Percentiles rank a stretch among this genome's conserved stretches.
Evolutionary conservation across 2,888 invertebrate species (phyloP).

Genomic region (Luperina testacea): DNA sequence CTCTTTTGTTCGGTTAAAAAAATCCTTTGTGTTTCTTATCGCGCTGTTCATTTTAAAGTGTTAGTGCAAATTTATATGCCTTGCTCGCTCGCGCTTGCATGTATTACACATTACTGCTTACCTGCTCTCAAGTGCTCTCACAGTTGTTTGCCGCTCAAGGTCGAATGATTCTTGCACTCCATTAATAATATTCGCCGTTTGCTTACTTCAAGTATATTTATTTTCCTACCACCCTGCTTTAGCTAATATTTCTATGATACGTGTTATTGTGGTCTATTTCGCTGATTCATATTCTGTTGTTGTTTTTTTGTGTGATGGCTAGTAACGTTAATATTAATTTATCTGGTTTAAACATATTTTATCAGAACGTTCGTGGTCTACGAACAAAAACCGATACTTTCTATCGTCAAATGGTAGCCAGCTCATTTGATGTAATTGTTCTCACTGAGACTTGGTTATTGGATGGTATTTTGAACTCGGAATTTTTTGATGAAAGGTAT

Average conservation of each 20-base stretch:
- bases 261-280: not conserved
- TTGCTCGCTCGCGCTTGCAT: not conserved
- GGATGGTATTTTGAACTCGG: constrained; percentile 22
- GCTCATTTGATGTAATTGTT: constrained; percentile 26
- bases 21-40: not conserved
- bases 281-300: not conserved
- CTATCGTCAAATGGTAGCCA: constrained; percentile 12
- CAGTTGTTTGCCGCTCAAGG: not conserved
- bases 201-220: too few species aligned
- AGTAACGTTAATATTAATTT: not conserved
- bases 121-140: not conserved
- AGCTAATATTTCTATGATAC: not conserved
- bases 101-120: not conserved
- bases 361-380: constrained; percentile 17
- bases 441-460: constrained; percentile 39
- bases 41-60: not conserved
- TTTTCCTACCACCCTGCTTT: not conserved
- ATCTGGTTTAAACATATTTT: not conserved
- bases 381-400: constrained; percentile 24
- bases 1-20: not conserved
- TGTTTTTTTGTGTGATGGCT: not conserved
- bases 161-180: not conserved
- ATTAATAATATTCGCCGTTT: not conserved
- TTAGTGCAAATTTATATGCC: not conserved
- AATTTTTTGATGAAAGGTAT: constrained; percentile 35